Percentiles rank a stretch among this genome's conserved stretches.
Conservation (phyloP, 1,140 invertebrate genomes). For the Mylabris phalerata region DNA sequence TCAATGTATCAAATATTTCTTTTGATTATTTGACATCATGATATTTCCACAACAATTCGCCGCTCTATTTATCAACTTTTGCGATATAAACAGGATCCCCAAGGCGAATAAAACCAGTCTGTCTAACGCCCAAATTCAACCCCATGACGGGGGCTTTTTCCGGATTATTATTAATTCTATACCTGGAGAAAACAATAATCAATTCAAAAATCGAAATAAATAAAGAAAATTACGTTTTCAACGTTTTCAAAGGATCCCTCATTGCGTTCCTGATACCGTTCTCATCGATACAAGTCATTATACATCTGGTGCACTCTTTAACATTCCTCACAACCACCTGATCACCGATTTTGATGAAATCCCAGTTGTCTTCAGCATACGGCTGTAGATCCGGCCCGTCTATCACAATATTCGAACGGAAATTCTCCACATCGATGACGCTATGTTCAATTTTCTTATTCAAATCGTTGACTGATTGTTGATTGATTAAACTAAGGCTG, state of each 20-base stretch:
- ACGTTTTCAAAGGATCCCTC: conserved; percentile 49
- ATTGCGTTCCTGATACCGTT: conserved; percentile 46
- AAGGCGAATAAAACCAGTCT: conserved; percentile 29
- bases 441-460: conserved; percentile 50
- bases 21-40: no score
- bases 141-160: conserved; percentile 30
- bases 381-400: conserved; percentile 47
- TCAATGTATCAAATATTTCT: no score
- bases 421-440: conserved; percentile 49
- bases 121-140: conserved; percentile 27
- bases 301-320: conserved; percentile 58
- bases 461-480: conserved; percentile 56
- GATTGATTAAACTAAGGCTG: conserved; percentile 48
- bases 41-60: no score
- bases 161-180: conserved; percentile 25
- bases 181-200: conserved; percentile 23
- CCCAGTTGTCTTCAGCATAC: conserved; percentile 63
- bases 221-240: conserved; percentile 41
- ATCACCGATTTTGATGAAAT: conserved; percentile 59
- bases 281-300: conserved; percentile 51
- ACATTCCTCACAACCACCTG: conserved; percentile 53
- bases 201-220: background rate
- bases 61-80: background rate
- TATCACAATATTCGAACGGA: conserved; percentile 63
- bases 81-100: conserved; percentile 29